phyloP scores from a whole-genome alignment of 2,888 invertebrate species.

The Drosophila monieri region DNA sequence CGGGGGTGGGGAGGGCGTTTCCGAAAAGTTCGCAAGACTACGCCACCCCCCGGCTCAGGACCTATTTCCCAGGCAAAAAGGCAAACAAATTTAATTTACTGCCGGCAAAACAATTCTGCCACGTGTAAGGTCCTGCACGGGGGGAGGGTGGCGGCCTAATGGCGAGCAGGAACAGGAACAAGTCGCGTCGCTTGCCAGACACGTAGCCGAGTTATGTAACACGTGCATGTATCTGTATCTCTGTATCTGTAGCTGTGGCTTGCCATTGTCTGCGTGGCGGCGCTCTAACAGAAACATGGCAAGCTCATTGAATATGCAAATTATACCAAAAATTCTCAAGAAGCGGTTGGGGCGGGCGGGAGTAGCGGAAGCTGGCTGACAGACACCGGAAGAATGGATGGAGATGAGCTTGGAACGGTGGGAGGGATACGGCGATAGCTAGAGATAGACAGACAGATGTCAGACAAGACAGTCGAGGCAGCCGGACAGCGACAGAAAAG shows the following conservation, averaged over 20 bases:
- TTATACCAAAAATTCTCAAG: constrained; percentile 69
- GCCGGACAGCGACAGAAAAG: constrained; percentile 38
- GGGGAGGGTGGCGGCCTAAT: neutral
- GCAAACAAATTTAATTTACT: constrained; percentile 78
- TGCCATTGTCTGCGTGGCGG: constrained; percentile 22
- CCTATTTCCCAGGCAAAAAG: constrained; percentile 28
- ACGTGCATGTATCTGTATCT: constrained; percentile 52
- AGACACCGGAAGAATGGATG: constrained; percentile 13
- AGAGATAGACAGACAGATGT: constrained; percentile 58
- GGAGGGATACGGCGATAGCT: constrained; percentile 6
- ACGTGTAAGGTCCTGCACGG: constrained; percentile 58
- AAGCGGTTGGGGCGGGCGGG: constrained; percentile 38
- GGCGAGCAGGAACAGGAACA: constrained; percentile 23
- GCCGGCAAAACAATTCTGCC: constrained; percentile 73
- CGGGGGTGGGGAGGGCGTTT: neutral
- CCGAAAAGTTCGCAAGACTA: constrained; percentile 10
- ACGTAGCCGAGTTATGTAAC: constrained; percentile 68
- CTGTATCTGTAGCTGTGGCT: constrained; percentile 10
- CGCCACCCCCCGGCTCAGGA: neutral
- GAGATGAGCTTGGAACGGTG: constrained; percentile 13
- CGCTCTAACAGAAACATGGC: constrained; percentile 37
- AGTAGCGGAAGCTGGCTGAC: constrained; percentile 42
- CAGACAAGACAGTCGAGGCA: constrained; percentile 68
- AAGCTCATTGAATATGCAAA: constrained; percentile 80
- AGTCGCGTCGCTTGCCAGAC: constrained; percentile 59